phyloP scores from a whole-genome alignment of 2,888 invertebrate genomes.

The Lasioglossum oenotherae region DNA sequence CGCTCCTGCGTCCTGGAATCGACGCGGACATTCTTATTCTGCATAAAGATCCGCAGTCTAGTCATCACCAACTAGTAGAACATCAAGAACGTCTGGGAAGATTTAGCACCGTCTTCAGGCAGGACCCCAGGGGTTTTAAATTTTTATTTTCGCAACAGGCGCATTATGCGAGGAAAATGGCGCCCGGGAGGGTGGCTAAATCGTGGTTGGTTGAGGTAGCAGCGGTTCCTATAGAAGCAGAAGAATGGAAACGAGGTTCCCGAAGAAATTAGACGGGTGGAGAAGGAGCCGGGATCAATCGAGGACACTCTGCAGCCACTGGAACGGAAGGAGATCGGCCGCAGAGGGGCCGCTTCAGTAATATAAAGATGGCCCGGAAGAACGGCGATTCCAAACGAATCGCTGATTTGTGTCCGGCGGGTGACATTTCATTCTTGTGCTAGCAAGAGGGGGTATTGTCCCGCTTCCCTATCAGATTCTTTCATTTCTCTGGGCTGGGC shows the following conservation, averaged over 20 bases:
- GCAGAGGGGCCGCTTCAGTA: slow-evolving; percentile 16
- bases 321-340: slow-evolving; percentile 20
- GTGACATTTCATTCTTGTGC: slow-evolving; percentile 82
- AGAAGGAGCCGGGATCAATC: slow-evolving; percentile 19
- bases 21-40: no score
- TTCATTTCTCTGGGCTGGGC: slow-evolving; percentile 81
- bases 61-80: neutral
- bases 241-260: neutral
- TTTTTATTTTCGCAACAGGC: neutral
- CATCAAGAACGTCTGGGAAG: neutral
- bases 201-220: neutral
- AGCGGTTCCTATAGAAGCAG: neutral
- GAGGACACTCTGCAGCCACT: slow-evolving; percentile 8
- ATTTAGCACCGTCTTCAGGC: neutral
- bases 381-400: slow-evolving; percentile 77
- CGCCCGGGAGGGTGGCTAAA: neutral
- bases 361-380: slow-evolving; percentile 73
- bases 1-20: no score
- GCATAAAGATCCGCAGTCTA: no score
- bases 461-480: slow-evolving; percentile 82
- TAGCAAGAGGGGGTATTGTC: slow-evolving; percentile 80
- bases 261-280: neutral
- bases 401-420: slow-evolving; percentile 77
- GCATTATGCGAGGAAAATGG: neutral
- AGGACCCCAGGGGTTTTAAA: neutral